Evolutionary conservation across 2,888 invertebrate species (phyloP).

Genomic region (Isoperla grammatica): DNA sequence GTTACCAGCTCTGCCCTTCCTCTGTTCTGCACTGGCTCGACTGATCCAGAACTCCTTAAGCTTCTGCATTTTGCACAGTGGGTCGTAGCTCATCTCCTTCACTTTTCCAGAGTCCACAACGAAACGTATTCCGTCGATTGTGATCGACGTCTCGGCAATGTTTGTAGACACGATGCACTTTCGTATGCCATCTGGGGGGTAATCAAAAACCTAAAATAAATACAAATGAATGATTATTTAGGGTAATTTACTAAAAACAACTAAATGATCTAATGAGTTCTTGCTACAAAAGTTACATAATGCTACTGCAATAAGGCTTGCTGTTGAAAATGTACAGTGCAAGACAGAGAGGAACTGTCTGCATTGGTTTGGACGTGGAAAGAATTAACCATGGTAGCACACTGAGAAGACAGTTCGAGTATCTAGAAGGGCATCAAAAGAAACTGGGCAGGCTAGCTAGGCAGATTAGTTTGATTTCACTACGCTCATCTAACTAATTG

Average conservation of each 20-base stretch:
- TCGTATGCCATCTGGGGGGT: conserved; percentile 87
- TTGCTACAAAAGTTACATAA: neutral
- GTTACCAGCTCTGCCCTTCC: conserved; percentile 82
- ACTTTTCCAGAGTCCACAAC: conserved; percentile 96
- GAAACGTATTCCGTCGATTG: conserved; percentile 96
- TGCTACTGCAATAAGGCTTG: neutral
- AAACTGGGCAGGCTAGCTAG: too few relatives aligned
- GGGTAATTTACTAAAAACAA: neutral
- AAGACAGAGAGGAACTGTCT: too few relatives aligned
- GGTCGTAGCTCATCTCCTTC: conserved; percentile 95
- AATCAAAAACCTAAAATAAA: conserved; percentile 71
- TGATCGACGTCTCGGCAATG: conserved; percentile 97
- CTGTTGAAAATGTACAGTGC: too few relatives aligned
- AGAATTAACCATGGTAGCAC: too few relatives aligned
- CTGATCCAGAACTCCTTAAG: conserved; percentile 95
- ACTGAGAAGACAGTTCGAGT: too few relatives aligned
- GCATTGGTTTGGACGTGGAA: too few relatives aligned
- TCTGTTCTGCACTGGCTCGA: conserved; percentile 94
- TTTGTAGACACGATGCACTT: conserved; percentile 98
- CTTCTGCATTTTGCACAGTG: conserved; percentile 81
- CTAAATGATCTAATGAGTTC: neutral
- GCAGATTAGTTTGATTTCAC: too few relatives aligned
- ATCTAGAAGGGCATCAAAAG: too few relatives aligned
- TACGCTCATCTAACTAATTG: too few relatives aligned
- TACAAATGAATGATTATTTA: neutral